Evolutionary conservation across 2,797 vertebrate species (phyloP).

Genomic region (Rhinella marina): DNA sequence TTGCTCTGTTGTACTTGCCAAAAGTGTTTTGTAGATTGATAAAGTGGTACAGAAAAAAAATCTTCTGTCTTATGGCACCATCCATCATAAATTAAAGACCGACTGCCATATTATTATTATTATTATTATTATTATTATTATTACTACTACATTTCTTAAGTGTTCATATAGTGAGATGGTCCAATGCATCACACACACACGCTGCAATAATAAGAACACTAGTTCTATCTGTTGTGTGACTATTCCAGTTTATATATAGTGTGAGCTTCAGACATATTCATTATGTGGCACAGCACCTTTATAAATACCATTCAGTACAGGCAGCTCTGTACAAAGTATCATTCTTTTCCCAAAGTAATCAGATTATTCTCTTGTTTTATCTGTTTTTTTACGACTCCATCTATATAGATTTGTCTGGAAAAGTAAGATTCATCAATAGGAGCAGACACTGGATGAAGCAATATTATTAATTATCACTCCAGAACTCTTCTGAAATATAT

Average conservation of each 20-base stretch:
- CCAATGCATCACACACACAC: no score
- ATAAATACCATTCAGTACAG: not conserved
- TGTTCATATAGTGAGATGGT: no score
- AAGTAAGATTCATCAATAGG: slow-evolving; percentile 36
- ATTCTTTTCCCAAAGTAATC: slow-evolving; percentile 26
- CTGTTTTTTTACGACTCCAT: slow-evolving; percentile 29
- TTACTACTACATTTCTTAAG: no score
- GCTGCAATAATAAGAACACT: not conserved
- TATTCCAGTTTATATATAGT: not conserved
- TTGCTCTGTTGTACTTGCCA: not conserved
- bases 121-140: not conserved
- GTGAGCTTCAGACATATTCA: not conserved
- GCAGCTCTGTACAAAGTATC: not conserved
- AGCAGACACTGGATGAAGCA: not conserved
- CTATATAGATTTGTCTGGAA: slow-evolving; percentile 30
- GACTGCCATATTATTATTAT: not conserved
- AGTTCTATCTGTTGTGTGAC: not conserved
- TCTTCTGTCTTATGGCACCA: not conserved
- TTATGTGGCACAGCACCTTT: not conserved
- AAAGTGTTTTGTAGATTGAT: not conserved
- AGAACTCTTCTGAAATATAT: not conserved
- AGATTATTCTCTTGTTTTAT: slow-evolving; percentile 19
- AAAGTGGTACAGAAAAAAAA: not conserved
- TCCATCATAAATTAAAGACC: not conserved
- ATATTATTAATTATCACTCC: slow-evolving; percentile 8